Percentiles rank a stretch among this genome's conserved stretches.
Evolutionary conservation across 2,888 invertebrate genomes (phyloP).

Genomic region (Melolontha melolontha): DNA sequence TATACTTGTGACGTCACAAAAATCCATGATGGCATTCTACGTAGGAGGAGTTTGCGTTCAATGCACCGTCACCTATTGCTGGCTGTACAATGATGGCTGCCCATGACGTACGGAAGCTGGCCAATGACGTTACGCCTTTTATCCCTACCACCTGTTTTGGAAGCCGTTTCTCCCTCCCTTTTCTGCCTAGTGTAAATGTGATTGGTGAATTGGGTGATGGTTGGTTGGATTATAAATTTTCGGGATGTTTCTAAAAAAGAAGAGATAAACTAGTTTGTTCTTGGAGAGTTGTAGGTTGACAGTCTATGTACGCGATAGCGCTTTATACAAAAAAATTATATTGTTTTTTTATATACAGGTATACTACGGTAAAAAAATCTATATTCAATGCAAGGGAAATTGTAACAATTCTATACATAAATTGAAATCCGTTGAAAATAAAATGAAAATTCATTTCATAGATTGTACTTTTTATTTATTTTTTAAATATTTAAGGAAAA

Average conservation of each 20-base stretch:
- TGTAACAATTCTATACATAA: too few relatives aligned
- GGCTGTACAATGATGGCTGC: conserved; percentile 25
- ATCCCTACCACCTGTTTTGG: conserved; percentile 34
- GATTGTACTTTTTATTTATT: too few relatives aligned
- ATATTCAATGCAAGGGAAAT: not conserved
- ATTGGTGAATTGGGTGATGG: conserved; percentile 7
- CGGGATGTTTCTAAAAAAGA: conserved; percentile 1
- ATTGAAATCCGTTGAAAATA: too few relatives aligned
- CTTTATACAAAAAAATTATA: not conserved
- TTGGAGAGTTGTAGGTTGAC: not conserved
- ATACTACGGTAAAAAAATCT: too few relatives aligned
- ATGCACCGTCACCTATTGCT: conserved; percentile 19
- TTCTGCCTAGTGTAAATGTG: conserved; percentile 1
- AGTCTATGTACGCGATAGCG: conserved; percentile 2
- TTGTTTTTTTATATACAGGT: not conserved
- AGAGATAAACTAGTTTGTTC: not conserved
- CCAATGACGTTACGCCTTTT: conserved; percentile 18
- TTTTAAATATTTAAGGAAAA: too few relatives aligned
- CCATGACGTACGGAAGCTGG: conserved; percentile 1
- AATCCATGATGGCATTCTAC: conserved; percentile 38
- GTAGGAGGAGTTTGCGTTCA: conserved; percentile 26
- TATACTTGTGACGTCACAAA: conserved; percentile 28
- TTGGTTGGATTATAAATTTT: conserved; percentile 11
- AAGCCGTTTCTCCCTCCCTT: not conserved
- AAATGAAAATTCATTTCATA: too few relatives aligned